These are phyloP conservation scores for Macrotus californicus DNA, from an alignment of 2,113 vertebrate species.

Conservation along the genomic window DNA sequence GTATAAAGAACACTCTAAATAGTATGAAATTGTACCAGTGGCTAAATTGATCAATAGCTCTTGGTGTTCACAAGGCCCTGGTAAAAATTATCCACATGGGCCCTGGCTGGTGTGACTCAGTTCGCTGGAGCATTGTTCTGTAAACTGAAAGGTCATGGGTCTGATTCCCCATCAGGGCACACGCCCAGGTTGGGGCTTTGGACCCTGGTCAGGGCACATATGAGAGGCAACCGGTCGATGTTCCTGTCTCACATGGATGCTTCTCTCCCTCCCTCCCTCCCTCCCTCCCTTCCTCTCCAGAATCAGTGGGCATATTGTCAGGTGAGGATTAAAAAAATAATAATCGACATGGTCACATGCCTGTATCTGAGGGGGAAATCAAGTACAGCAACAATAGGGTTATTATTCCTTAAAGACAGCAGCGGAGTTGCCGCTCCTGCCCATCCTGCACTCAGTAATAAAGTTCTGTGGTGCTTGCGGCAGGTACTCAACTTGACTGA, in stretches of 20 bases:
- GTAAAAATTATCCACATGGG: not conserved
- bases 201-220: no score
- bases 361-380: not conserved
- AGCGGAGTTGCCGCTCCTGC: not conserved
- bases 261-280: no score
- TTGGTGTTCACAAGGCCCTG: not conserved
- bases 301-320: no score
- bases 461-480: not conserved
- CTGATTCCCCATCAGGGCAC: no score
- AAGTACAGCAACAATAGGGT: not conserved
- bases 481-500: not conserved
- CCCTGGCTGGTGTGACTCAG: no score
- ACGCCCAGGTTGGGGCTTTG: no score
- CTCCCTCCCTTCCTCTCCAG: no score
- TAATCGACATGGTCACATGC: not conserved
- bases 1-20: not conserved
- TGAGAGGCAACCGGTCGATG: no score
- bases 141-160: no score
- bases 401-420: not conserved
- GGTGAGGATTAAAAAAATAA: no score
- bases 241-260: no score
- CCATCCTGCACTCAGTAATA: not conserved
- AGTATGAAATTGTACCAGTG: not conserved
- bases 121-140: no score
- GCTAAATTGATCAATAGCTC: not conserved